phyloP scores from a whole-genome alignment of 2,113 vertebrate genomes.

The Pogonocichla stellata region DNA sequence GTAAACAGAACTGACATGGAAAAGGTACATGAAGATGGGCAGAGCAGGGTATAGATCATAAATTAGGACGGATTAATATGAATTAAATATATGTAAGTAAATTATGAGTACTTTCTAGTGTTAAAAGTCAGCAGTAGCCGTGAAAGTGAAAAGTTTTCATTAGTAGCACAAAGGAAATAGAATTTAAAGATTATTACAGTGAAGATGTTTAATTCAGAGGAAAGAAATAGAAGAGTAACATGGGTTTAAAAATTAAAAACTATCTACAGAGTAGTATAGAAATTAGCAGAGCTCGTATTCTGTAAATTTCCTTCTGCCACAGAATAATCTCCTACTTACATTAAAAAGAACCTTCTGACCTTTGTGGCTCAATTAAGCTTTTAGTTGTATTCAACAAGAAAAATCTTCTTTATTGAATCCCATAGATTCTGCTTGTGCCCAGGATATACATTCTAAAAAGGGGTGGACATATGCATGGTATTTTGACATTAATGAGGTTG shows the following conservation, averaged over 20 bases:
- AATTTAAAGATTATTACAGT: conserved; percentile 12
- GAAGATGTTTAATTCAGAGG: not conserved
- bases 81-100: conserved; percentile 56
- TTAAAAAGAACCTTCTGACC: conserved; percentile 45
- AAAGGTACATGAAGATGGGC: conserved; percentile 55
- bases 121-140: not conserved
- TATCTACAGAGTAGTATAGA: not conserved
- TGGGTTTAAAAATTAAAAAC: conserved; percentile 15
- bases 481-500: conserved; percentile 66
- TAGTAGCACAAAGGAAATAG: conserved; percentile 17
- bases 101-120: not conserved
- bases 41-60: conserved; percentile 26
- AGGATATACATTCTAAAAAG: conserved; percentile 26
- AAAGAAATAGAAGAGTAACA: not conserved
- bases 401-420: conserved; percentile 19
- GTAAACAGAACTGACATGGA: conserved; percentile 75
- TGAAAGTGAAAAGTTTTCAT: conserved; percentile 20
- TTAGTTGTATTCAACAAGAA: conserved; percentile 38
- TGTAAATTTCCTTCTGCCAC: conserved; percentile 1
- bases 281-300: not conserved
- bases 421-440: not conserved
- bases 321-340: conserved; percentile 13
- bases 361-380: conserved; percentile 56
- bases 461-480: not conserved
- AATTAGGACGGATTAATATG: conserved; percentile 39